Evolutionary conservation across 2,797 vertebrate species (phyloP).

Genomic region (Darevskia nairensis): DNA sequence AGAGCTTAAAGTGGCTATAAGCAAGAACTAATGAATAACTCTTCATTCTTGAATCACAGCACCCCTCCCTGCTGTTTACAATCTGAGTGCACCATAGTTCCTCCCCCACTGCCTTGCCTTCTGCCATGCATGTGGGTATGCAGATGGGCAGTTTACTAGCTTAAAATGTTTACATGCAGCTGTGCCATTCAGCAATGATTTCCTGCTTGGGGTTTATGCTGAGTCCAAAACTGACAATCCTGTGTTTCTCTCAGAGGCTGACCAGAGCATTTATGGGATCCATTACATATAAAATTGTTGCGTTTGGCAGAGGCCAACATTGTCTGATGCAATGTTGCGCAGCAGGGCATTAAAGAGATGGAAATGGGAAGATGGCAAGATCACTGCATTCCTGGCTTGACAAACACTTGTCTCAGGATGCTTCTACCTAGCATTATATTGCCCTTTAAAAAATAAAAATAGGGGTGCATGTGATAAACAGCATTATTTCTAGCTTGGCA

Average conservation of each 20-base stretch:
- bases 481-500: constrained; percentile 60
- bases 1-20: constrained; percentile 46
- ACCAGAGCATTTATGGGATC: constrained; percentile 74
- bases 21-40: constrained; percentile 61
- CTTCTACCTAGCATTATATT: constrained; percentile 58
- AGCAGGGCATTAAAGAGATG: constrained; percentile 51
- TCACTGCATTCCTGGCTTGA: constrained; percentile 62
- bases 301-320: constrained; percentile 65
- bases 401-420: constrained; percentile 50
- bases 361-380: constrained; percentile 52
- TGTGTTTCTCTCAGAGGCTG: constrained; percentile 70
- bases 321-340: constrained; percentile 65
- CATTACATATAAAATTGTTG: constrained; percentile 73
- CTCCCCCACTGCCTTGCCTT: constrained; percentile 25
- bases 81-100: constrained; percentile 15
- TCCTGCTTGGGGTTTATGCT: constrained; percentile 74
- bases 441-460: constrained; percentile 48
- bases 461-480: constrained; percentile 41
- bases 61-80: constrained; percentile 56
- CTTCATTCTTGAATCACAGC: constrained; percentile 51
- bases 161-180: constrained; percentile 71
- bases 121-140: constrained; percentile 64
- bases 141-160: constrained; percentile 74
- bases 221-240: constrained; percentile 73
- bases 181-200: constrained; percentile 74